Base-by-base conservation (phyloP, 2,113 vertebrate species). In the Solenodon paradoxus region DNA sequence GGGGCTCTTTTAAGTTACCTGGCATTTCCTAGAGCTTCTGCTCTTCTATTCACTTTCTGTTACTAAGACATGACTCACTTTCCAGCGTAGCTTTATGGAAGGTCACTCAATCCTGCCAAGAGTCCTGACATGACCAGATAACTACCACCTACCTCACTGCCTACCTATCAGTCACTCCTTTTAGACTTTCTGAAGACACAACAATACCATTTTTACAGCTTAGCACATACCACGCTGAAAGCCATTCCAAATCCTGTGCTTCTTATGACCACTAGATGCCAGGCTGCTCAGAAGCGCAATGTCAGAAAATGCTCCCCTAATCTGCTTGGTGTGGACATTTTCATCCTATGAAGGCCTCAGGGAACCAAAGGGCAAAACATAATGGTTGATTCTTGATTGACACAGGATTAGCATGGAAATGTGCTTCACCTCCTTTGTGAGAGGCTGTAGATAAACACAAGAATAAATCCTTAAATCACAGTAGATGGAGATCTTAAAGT, bases 131-230 rank as follows among this genome's bases (percentile, higher is more conserved):
- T 32, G 92, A 40, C 38, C 90, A 81, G 79, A 92, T 84, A 75
- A 66, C 75, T 80, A 47, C 66, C 35, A 38, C 75, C 53, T 5
- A 79, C 77, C 80, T 95, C 75, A 96, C 92, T 81, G 77, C 93
- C 55, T 66, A 89, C 1, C 55, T 26, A 59, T 86, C 69, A 47
- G 69, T 61, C 84, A 77, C 88, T 53, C 59, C n/a, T 69, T 94
- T 91, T 89, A 91, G 71, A 83, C 84, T 63, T 69, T 87, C 49
- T 77, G 95, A 89, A 97, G 96, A 96, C 88, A 94, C 79, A 96
- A 72, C 94, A 97, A 88, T 22, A 20, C 26, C 38, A 47, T 24
- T 91, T 35, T 79, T 59, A 55, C 91, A 94, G 38, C n/a, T 92
- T 89, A 49, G 24, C 55, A 94, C 47, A 89, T n/a, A n/a, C 17